Conservation (phyloP, 2,888 invertebrate species). For the Drosophila helvetica region DNA sequence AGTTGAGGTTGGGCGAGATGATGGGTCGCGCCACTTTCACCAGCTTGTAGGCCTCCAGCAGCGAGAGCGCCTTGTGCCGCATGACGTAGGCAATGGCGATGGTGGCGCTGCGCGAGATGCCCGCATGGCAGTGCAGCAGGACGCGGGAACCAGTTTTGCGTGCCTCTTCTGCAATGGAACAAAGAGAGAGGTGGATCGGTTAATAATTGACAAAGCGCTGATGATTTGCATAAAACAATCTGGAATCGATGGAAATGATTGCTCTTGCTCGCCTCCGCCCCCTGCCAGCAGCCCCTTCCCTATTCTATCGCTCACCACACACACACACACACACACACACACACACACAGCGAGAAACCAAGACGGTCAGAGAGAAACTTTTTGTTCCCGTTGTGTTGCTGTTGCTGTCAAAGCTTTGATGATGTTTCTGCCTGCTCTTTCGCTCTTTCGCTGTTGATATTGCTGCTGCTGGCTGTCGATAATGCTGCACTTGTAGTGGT, state of each 20-base stretch:
- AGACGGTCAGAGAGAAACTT: slow-evolving; percentile 61
- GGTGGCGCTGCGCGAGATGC: slow-evolving; percentile 96
- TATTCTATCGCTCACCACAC: background rate
- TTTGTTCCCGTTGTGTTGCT: slow-evolving; percentile 38
- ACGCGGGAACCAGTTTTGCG: slow-evolving; percentile 85
- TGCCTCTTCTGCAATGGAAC: slow-evolving; percentile 83
- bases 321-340: too few relatives aligned
- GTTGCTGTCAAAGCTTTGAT: slow-evolving; percentile 64
- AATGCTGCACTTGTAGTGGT: slow-evolving; percentile 50
- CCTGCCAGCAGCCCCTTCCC: background rate
- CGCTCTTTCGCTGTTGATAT: slow-evolving; percentile 49
- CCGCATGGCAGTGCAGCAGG: slow-evolving; percentile 97
- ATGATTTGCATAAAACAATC: slow-evolving; percentile 10
- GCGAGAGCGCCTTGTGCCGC: slow-evolving; percentile 92
- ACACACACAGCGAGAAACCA: too few relatives aligned
- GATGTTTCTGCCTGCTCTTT: slow-evolving; percentile 31
- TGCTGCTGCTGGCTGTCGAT: slow-evolving; percentile 59
- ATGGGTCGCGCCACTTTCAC: slow-evolving; percentile 94
- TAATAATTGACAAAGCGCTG: slow-evolving; percentile 9
- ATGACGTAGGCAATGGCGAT: slow-evolving; percentile 97
- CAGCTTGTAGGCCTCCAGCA: slow-evolving; percentile 93
- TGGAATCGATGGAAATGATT: slow-evolving; percentile 1
- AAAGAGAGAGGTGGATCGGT: slow-evolving; percentile 28
- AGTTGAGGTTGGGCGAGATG: slow-evolving; percentile 97
- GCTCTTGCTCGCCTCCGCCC: background rate